Conservation (phyloP, 2,888 invertebrate genomes). For the Ganaspis brasiliensis region DNA sequence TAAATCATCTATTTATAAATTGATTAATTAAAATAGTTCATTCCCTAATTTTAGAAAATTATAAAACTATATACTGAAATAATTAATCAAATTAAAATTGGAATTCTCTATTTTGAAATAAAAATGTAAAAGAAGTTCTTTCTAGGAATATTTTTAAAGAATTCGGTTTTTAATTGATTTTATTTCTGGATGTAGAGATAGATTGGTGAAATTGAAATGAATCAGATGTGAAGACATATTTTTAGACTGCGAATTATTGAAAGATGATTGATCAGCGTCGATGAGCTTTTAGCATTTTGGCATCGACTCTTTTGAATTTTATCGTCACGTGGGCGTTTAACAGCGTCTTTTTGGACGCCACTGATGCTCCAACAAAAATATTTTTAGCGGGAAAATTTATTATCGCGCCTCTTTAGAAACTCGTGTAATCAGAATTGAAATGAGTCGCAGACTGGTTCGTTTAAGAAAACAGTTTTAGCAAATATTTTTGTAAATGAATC, state of each 20-base stretch:
- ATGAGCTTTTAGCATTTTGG: slow-evolving; percentile 37
- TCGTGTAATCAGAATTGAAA: slow-evolving; percentile 24
- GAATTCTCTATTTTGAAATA: too few relatives aligned
- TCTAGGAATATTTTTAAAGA: too few relatives aligned
- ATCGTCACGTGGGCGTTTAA: slow-evolving; percentile 44
- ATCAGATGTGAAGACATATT: too few relatives aligned
- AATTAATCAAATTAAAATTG: too few relatives aligned
- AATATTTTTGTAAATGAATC: too few relatives aligned
- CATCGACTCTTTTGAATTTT: slow-evolving; percentile 31
- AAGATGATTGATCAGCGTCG: slow-evolving; percentile 15
- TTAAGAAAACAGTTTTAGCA: slow-evolving; percentile 18
- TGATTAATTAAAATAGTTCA: too few relatives aligned
- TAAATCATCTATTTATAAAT: too few relatives aligned
- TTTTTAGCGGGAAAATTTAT: slow-evolving; percentile 31
- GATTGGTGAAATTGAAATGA: neutral
- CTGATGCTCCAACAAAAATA: slow-evolving; percentile 9
- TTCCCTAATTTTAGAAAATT: too few relatives aligned
- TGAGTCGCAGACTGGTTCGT: slow-evolving; percentile 32
- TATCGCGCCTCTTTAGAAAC: slow-evolving; percentile 6
- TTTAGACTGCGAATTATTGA: slow-evolving; percentile 9
- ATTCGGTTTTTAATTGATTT: neutral
- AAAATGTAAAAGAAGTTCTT: too few relatives aligned
- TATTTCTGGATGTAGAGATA: neutral
- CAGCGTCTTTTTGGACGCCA: slow-evolving; percentile 25
- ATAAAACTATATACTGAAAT: too few relatives aligned